Base-by-base conservation (phyloP, 53 echinoderm and acorn worm genomes). In the Henricia sp. region DNA sequence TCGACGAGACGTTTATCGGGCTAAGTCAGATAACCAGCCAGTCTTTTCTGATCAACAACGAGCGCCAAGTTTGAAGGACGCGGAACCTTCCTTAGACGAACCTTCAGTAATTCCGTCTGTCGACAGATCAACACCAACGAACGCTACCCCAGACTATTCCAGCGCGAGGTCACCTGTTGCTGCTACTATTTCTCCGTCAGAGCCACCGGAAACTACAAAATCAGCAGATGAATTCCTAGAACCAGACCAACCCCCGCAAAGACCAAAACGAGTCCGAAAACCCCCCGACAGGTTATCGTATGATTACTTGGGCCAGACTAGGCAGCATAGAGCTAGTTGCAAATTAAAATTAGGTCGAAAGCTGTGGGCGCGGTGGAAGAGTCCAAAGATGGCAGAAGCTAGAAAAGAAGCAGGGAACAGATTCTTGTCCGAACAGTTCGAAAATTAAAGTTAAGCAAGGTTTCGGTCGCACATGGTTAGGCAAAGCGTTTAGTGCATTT, bases 331-430 rank as follows among this genome's bases (percentile, higher is more conserved):
- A 21, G 67, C 25, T 39, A 4, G 13, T 9, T 17, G 8, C 0
- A 71, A 50, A 55, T 21, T 76, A 12, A 3, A 37, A 54, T 11
- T 26, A 27, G 76, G 58, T 58, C 39, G 28, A 43, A 39, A 17
- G 26, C 2, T 58, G 43, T 59, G 38, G 57, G 56, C 19, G 54
- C 33, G 50, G 12, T 73, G 73, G 73, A 73, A 54, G 54, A 73
- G 36, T 6, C 36, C 73, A 23, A 0, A 73, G 55, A 73, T 73
- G 73, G 73, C 55, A 28, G 73, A 73, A 37, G 54, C 21, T 10
- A 73, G 73, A 35, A 46, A 29, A 35, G 19, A 48, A 28, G 54
- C 35, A 1, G 55, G 73, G n/a, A 2, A 36, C 1, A 73, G 73
- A 54, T 54, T 73, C 10, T 16, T 73, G 13, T 12, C 55, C 3